These are phyloP conservation scores for Otolemur crassicaudatus DNA, from an alignment of 2,797 vertebrate genomes.

Conservation along the genomic window DNA sequence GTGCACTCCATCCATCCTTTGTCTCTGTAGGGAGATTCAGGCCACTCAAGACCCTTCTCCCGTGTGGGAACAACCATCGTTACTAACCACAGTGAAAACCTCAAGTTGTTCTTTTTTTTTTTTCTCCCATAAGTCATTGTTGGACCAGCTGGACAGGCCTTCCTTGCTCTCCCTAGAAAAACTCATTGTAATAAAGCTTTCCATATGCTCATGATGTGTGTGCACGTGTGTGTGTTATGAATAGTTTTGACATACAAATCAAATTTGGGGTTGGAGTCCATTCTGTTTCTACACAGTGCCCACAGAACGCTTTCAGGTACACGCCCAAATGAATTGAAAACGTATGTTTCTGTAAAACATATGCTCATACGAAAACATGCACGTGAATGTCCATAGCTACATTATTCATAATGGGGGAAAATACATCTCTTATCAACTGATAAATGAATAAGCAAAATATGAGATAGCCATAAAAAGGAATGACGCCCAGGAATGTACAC, in stretches of 20 bases:
- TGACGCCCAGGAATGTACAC: not conserved
- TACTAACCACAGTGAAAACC: not conserved
- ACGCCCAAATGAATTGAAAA: not conserved
- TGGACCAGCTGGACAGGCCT: not conserved
- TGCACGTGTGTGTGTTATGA: not conserved
- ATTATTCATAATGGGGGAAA: not conserved
- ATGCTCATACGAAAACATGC: not conserved
- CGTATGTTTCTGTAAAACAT: not conserved
- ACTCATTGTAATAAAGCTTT: not conserved
- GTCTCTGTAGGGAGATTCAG: not conserved
- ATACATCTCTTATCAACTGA: not conserved
- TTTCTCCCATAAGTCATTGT: not conserved
- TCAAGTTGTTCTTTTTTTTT: not conserved
- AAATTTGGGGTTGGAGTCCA: not conserved
- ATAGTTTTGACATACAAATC: not conserved
- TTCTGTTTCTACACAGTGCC: not conserved
- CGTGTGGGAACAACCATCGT: fast-evolving
- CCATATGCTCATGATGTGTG: not conserved
- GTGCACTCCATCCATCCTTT: not conserved
- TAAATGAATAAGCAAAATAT: not conserved
- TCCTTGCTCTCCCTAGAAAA: not conserved
- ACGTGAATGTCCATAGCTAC: not conserved
- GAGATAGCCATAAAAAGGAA: not conserved
- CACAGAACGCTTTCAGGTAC: not conserved
- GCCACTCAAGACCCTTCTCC: not conserved